Percentiles rank a stretch among this genome's conserved stretches.
Conservation (phyloP, 2,888 invertebrate genomes). For the Philereme vetulata region DNA sequence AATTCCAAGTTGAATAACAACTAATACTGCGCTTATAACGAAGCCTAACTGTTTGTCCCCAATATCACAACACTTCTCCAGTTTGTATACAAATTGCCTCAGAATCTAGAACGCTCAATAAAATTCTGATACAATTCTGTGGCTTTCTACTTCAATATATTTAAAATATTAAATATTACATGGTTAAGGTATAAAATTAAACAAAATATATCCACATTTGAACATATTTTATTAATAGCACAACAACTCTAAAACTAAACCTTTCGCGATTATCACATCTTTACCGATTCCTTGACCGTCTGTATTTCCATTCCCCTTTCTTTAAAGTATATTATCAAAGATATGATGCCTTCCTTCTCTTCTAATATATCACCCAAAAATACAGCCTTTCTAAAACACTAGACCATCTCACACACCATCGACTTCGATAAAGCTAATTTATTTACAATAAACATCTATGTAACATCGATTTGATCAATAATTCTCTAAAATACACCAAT, state of each 20-base stretch:
- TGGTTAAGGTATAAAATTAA: slow-evolving; percentile 29
- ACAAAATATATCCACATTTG: slow-evolving; percentile 66
- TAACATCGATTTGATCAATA: slow-evolving; percentile 83
- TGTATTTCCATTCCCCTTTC: slow-evolving; percentile 43
- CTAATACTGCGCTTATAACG: slow-evolving; percentile 58
- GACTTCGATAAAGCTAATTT: slow-evolving; percentile 65
- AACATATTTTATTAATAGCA: slow-evolving; percentile 83
- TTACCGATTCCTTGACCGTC: slow-evolving; percentile 55
- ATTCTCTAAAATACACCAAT: slow-evolving; percentile 82
- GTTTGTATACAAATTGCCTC: not conserved
- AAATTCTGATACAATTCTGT: not conserved
- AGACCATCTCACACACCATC: slow-evolving; percentile 68
- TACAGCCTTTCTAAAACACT: slow-evolving; percentile 81
- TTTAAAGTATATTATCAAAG: slow-evolving; percentile 72
- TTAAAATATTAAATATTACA: not conserved
- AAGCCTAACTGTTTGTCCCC: slow-evolving; percentile 54
- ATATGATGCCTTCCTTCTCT: slow-evolving; percentile 74
- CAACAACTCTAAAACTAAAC: slow-evolving; percentile 81
- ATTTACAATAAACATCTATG: slow-evolving; percentile 83
- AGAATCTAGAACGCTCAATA: not conserved
- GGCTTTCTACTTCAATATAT: not conserved
- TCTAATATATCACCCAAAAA: slow-evolving; percentile 83
- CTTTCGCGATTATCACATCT: slow-evolving; percentile 74
- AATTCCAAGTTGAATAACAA: slow-evolving; percentile 64
- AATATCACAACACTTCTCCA: slow-evolving; percentile 31